Conservation (phyloP, 2,888 invertebrate species). For the Drosophila paramelanica region DNA sequence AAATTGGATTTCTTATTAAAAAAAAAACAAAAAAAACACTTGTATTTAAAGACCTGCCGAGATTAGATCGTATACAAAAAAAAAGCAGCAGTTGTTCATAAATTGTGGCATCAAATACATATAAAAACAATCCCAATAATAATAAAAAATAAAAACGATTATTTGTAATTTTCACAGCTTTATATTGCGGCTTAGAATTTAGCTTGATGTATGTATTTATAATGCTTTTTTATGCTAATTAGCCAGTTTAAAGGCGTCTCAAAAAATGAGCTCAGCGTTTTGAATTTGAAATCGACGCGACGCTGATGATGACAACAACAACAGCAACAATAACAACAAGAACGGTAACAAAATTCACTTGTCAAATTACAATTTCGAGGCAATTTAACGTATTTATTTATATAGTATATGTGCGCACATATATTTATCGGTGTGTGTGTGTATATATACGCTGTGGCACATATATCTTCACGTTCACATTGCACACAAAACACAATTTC, state of each 20-base stretch:
- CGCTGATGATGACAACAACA: constrained; percentile 27
- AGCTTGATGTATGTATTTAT: constrained; percentile 56
- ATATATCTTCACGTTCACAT: constrained; percentile 60
- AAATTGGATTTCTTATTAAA: constrained; percentile 20
- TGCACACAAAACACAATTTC: constrained; percentile 55
- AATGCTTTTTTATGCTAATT: constrained; percentile 74
- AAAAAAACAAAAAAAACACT: constrained; percentile 5
- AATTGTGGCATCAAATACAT: constrained; percentile 10
- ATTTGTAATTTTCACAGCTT: constrained; percentile 59
- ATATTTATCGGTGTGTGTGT: constrained; percentile 23
- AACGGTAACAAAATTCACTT: constrained; percentile 25
- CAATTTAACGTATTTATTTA: constrained; percentile 41
- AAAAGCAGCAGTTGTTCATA: constrained; percentile 14
- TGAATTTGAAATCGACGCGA: constrained; percentile 61
- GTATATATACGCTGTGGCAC: constrained; percentile 2
- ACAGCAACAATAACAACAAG: constrained; percentile 1
- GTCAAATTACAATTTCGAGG: constrained; percentile 56
- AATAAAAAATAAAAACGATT: constrained; percentile 34
- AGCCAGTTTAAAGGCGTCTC: constrained; percentile 60
- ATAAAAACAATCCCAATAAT: constrained; percentile 1
- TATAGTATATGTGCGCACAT: constrained; percentile 10
- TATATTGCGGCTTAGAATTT: constrained; percentile 17
- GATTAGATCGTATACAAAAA: constrained; percentile 23
- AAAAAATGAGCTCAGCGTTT: constrained; percentile 79
- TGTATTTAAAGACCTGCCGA: constrained; percentile 13